These are phyloP conservation scores for Dryocosmus kuriphilus DNA, from an alignment of 2,888 invertebrate species.

Conservation along the genomic window DNA sequence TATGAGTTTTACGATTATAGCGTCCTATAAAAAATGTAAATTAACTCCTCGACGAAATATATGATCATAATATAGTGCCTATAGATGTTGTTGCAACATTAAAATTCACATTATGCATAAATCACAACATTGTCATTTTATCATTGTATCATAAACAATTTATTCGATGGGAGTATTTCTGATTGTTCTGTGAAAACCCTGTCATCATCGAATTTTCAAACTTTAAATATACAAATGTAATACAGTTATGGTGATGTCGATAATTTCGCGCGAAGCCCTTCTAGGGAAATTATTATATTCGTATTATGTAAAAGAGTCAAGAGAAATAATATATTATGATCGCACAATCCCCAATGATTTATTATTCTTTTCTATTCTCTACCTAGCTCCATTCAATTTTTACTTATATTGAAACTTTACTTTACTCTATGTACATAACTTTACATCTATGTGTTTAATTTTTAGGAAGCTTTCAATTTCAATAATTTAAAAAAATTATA, in stretches of 20 bases:
- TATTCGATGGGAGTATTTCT: slow-evolving; percentile 16
- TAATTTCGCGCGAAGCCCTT: slow-evolving; percentile 24
- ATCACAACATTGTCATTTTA: slow-evolving; percentile 13
- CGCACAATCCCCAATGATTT: slow-evolving; percentile 43
- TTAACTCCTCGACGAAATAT: slow-evolving; percentile 10
- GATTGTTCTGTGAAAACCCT: slow-evolving; percentile 17
- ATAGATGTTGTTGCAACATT: slow-evolving; percentile 43
- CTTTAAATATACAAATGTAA: slow-evolving; percentile 42
- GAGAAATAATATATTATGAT: slow-evolving; percentile 46
- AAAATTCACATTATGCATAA: slow-evolving; percentile 29
- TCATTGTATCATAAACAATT: slow-evolving; percentile 29
- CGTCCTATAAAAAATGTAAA: slow-evolving; percentile 12
- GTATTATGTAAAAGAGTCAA: slow-evolving; percentile 40
- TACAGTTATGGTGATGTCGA: slow-evolving; percentile 30
- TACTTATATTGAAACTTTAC: too few species aligned
- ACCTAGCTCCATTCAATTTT: too few species aligned
- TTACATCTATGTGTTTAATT: too few species aligned
- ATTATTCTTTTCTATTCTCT: too few species aligned
- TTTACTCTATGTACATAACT: too few species aligned
- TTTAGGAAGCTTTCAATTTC: too few species aligned
- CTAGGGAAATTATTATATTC: slow-evolving; percentile 14
- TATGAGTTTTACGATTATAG: neutral
- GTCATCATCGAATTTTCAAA: slow-evolving; percentile 35
- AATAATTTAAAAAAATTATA: too few species aligned
- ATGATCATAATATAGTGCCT: slow-evolving; percentile 40